Evolutionary conservation across 2,797 vertebrate genomes (phyloP).

Genomic region (Centroberyx gerrardi): DNA sequence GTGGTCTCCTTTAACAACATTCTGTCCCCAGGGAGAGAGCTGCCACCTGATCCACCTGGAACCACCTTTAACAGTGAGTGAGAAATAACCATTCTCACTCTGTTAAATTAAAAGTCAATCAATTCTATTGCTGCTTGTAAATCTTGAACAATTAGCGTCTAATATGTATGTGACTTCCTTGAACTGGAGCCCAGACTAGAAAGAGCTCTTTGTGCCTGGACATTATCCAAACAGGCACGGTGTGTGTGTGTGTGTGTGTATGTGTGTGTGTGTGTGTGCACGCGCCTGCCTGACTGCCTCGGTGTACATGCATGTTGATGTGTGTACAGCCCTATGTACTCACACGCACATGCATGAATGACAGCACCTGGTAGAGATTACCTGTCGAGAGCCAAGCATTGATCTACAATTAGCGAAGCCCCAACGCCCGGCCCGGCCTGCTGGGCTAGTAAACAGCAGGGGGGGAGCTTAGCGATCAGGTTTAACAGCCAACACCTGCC

Average conservation of each 20-base stretch:
- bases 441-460: slow-evolving; percentile 68
- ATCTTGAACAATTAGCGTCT: slow-evolving; percentile 62
- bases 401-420: slow-evolving; percentile 45
- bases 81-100: slow-evolving; percentile 53
- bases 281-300: slow-evolving; percentile 1
- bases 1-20: slow-evolving; percentile 8
- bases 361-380: slow-evolving; percentile 74
- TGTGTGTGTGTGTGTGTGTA: neutral
- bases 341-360: slow-evolving; percentile 35
- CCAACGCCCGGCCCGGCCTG: slow-evolving; percentile 44
- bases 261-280: neutral
- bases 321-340: neutral
- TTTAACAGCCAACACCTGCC: slow-evolving; percentile 75
- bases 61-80: slow-evolving; percentile 39
- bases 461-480: slow-evolving; percentile 39
- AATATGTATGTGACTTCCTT: slow-evolving; percentile 43
- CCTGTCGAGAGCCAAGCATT: slow-evolving; percentile 33
- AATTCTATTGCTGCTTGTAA: slow-evolving; percentile 62
- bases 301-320: slow-evolving; percentile 16
- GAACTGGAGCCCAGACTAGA: slow-evolving; percentile 47
- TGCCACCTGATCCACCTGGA: slow-evolving; percentile 43
- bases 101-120: slow-evolving; percentile 61
- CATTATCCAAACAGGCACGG: slow-evolving; percentile 26
- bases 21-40: slow-evolving; percentile 1
- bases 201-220: slow-evolving; percentile 64